Percentiles rank a stretch among this genome's conserved stretches.
Conservation (phyloP, 2,797 vertebrate species). For the Helicolenus hilgendorfi region DNA sequence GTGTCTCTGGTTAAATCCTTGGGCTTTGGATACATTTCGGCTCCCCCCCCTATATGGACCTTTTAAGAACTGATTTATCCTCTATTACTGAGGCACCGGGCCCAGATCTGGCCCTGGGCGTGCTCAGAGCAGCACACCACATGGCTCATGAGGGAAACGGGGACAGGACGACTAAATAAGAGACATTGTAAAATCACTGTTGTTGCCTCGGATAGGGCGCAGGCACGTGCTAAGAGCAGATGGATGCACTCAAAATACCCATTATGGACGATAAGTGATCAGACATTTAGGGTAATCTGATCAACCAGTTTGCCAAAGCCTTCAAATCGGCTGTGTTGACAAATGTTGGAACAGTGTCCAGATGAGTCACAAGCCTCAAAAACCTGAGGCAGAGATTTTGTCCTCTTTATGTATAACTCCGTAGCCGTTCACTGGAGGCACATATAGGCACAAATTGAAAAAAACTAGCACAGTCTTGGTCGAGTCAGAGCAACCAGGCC, state of each 20-base stretch:
- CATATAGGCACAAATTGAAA: constrained; percentile 46
- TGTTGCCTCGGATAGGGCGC: constrained; percentile 31
- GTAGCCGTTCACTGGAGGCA: constrained; percentile 21
- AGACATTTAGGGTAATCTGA: constrained; percentile 75
- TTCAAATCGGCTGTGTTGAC: constrained; percentile 49
- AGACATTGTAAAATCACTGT: constrained; percentile 53
- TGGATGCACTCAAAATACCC: constrained; percentile 62
- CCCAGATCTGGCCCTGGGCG: constrained; percentile 73
- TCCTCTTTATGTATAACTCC: neutral
- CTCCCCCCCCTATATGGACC: constrained; percentile 70
- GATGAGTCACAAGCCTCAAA: constrained; percentile 41
- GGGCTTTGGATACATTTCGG: constrained; percentile 76
- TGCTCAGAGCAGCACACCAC: constrained; percentile 61
- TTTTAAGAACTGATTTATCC: constrained; percentile 89
- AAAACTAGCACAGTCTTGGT: constrained; percentile 14
- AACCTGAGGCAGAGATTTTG: constrained; percentile 3
- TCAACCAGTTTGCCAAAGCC: constrained; percentile 55
- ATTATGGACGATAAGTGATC: constrained; percentile 52
- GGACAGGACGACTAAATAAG: constrained; percentile 72
- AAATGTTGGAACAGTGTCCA: constrained; percentile 34
- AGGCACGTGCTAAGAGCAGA: constrained; percentile 46
- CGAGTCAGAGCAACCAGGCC: constrained; percentile 10
- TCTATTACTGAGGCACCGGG: constrained; percentile 75
- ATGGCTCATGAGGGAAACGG: constrained; percentile 64
- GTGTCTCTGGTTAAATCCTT: constrained; percentile 82